Conservation (phyloP, 92 coral and sea anemone species). For the Epizoanthus scotinus region DNA sequence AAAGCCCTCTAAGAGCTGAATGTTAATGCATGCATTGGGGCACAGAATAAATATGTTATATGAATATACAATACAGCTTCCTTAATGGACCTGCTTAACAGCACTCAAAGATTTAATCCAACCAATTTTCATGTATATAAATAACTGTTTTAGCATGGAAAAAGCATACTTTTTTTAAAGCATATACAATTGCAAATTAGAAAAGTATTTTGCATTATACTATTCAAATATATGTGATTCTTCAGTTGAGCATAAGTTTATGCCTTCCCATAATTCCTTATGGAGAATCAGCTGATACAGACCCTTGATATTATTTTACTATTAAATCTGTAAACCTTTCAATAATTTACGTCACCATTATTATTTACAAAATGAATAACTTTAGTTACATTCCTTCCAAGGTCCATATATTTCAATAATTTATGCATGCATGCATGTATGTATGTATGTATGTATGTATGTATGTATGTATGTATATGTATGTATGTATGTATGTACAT, state of each 20-base stretch:
- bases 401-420: background rate
- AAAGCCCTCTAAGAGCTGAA: slow-evolving; percentile 29
- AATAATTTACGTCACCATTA: no score
- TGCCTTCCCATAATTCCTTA: no score
- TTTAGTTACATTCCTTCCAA: background rate
- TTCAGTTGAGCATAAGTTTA: no score
- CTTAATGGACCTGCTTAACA: background rate
- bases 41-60: slow-evolving; percentile 6
- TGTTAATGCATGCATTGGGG: background rate
- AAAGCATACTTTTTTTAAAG: background rate
- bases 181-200: no score
- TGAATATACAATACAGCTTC: background rate
- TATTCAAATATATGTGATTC: no score
- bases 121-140: background rate
- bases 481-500: background rate
- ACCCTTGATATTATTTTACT: no score
- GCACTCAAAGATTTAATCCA: background rate
- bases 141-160: background rate
- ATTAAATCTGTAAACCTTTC: no score
- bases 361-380: no score
- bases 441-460: no score
- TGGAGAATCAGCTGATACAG: no score
- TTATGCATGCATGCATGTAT: background rate
- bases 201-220: no score
- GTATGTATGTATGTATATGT: no score